Base-by-base conservation (phyloP, 2,113 vertebrate genomes). In the Cyprinodon brontotheroides region DNA sequence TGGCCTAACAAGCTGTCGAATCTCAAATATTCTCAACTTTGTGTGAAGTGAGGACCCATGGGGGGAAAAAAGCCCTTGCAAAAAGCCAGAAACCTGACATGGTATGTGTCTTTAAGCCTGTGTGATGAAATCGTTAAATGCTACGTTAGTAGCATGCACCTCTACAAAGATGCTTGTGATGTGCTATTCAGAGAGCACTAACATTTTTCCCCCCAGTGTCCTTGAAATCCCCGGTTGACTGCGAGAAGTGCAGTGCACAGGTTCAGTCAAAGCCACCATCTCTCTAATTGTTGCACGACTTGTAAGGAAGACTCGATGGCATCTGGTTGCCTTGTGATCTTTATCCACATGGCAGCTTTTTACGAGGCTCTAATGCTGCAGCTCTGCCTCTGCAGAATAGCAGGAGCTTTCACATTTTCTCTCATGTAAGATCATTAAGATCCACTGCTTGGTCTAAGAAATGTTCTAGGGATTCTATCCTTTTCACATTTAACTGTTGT, bases 241-340 rank as follows among this genome's bases (percentile, higher is more conserved):
- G 62, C 7, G 15, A 68, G 40, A 63, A 10, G 37, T 47, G 12
- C 22, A 4, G 45, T 66, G 57, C 74, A 53, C 72, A 68, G 77
- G 59, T 74, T 61, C 22, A 65, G 78, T 72, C 40, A 81, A 79
- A 81, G 70, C 45, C 47, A 53, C 60, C 57, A 4, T 71, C 65
- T 66, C 63, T 77, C 73, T 61, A 82, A 82, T 75, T 81, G 72
- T 40, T 67, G 67, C 53, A 69, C 11, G 65, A 68, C 73, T 86
- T 3, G 6, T 70, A 61, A 45, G 20, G 59, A 80, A 70, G 48
- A 75, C 7, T 61, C 13, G 79, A 73, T 69, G 38, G 39, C 43
- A 76, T 70, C 64, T 37, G 22, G 65, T 39, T 63, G 36, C 68
- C 69, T 60, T 75, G 61, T 77, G 70, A 77, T 77, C 60, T 62